These are phyloP conservation scores for Chaunax sp. DNA, from an alignment of 2,797 vertebrate genomes.

Conservation along the genomic window DNA sequence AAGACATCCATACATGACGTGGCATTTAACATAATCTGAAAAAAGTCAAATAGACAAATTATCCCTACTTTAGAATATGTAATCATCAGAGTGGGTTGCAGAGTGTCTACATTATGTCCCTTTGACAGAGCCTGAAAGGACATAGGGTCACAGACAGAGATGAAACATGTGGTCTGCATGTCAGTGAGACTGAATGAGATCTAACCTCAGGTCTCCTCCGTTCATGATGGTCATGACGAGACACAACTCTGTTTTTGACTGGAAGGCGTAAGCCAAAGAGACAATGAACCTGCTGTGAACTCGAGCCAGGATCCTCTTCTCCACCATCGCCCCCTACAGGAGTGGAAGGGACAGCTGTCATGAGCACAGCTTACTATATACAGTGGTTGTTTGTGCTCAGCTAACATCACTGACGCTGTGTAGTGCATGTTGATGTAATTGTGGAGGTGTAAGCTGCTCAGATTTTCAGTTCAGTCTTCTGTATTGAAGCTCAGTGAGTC, in stretches of 20 bases:
- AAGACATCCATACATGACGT: background rate
- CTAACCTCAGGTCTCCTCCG: conserved; percentile 91
- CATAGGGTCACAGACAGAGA: no score
- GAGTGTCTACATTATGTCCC: no score
- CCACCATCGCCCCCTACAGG: conserved; percentile 86
- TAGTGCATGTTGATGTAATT: background rate
- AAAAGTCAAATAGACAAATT: background rate
- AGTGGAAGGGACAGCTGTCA: conserved; percentile 13
- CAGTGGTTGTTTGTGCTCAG: background rate
- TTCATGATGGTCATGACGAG: conserved; percentile 95
- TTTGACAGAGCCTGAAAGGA: no score
- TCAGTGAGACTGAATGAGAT: conserved; percentile 31
- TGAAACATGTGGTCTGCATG: background rate
- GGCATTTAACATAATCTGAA: background rate
- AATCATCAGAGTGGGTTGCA: background rate
- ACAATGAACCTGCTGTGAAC: conserved; percentile 91
- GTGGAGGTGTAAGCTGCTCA: no score
- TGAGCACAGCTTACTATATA: background rate
- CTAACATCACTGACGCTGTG: background rate
- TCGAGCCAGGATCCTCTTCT: conserved; percentile 90
- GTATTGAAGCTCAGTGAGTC: background rate
- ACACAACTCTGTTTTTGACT: conserved; percentile 88
- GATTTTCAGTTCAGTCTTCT: no score
- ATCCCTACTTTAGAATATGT: no score
- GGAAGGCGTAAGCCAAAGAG: conserved; percentile 88